Conservation (phyloP, 2,113 vertebrate genomes). For the Paraplagusia blochii region DNA sequence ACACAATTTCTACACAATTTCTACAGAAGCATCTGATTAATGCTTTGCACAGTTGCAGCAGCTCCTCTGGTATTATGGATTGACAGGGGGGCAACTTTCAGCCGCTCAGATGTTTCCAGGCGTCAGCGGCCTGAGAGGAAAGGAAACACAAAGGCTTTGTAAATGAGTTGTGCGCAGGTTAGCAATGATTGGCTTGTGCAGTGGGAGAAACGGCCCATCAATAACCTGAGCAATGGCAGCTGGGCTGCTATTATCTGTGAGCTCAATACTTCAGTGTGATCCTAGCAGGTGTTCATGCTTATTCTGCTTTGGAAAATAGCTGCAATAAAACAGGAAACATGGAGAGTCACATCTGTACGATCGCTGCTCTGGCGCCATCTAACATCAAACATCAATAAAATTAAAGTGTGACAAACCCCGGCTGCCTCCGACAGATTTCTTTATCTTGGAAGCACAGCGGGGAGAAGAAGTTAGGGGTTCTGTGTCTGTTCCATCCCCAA, state of each 20-base stretch:
- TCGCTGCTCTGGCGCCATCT: background rate
- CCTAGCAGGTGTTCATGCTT: slow-evolving; percentile 7
- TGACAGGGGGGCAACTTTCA: background rate
- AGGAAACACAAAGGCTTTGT: slow-evolving; percentile 4
- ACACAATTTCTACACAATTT: too few species aligned
- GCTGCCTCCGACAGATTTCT: background rate
- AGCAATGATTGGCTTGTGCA: slow-evolving; percentile 35
- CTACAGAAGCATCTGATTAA: too few species aligned
- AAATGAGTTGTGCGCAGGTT: slow-evolving; percentile 31
- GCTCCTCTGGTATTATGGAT: background rate
- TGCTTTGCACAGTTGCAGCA: too few species aligned
- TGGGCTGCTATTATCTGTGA: slow-evolving; percentile 23
- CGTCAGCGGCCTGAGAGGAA: background rate
- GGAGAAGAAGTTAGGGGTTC: too few species aligned
- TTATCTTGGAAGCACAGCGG: background rate
- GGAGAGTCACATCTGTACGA: background rate
- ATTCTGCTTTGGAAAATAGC: slow-evolving; percentile 6
- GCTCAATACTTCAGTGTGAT: slow-evolving; percentile 13
- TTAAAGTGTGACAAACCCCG: background rate
- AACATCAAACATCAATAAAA: background rate
- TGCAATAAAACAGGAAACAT: slow-evolving; percentile 3
- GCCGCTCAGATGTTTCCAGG: background rate
- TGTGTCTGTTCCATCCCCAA: too few species aligned
- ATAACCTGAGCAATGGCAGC: slow-evolving; percentile 31
- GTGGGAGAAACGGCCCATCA: slow-evolving; percentile 29